Evolutionary conservation across 2,888 invertebrate species (phyloP), one percentile per base, ranked within the genome.

Genomic region (Heliconius aoede): DNA sequence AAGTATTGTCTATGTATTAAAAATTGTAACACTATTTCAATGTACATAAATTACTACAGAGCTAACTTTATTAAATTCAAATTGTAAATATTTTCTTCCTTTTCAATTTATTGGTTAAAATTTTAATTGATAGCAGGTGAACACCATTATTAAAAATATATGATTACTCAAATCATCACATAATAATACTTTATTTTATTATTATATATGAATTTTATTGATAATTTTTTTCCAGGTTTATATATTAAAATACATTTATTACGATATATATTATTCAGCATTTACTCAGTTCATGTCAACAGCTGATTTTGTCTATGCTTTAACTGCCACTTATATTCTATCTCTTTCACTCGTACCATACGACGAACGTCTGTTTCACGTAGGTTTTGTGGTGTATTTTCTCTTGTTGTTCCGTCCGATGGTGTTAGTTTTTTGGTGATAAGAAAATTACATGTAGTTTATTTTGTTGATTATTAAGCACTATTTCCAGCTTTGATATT

Each of bases 331-430:
- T 65, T 24, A 32, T 76, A 18, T 79, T 80, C 64, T 69, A 51
- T 81, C 82, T 81, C 83, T 81, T 80, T 84, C 77, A 64, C 79
- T 83, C 82, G 76, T 79, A 86, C 82, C 82, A 84, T 81, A 83
- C 88, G 82, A 75, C 79, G 83, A 81, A 86, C 80, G 83, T 55
- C 76, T 75, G 46, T 83, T 82, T 83, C 81, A 79, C 80, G 75
- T 80, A 78, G 85, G 86, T 84, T 85, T 80, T 80, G 81, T 82
- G 84, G 80, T 86, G 85, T 90, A 89, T 90, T 91, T 89, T 90
- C 91, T 89, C 90, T 87, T 88, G 86, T 90, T 89, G 89, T 89
- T 89, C 86, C 86, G 87, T 88, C 84, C 83, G 86, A 88, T 88
- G 87, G 89, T 86, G 84, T 87, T 89, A 87, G 85, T 86, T 89